These are phyloP conservation scores for Bombus sylvicola DNA, from an alignment of 1,140 invertebrate genomes.

Conservation along the genomic window DNA sequence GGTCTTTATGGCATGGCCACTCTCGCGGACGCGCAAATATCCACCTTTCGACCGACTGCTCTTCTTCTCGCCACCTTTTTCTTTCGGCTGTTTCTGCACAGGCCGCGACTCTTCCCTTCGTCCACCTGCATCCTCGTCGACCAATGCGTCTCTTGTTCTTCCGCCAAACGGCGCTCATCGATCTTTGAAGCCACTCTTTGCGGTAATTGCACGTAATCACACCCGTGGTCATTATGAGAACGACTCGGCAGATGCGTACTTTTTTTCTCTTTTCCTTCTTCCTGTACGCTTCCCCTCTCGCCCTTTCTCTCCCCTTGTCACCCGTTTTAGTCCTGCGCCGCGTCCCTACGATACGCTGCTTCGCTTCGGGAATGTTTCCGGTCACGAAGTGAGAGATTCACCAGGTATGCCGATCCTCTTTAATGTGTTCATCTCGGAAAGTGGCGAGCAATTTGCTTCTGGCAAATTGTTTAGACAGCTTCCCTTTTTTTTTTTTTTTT, in stretches of 20 bases:
- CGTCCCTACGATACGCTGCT: neutral
- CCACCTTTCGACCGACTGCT: slow-evolving; percentile 63
- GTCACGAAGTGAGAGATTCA: neutral
- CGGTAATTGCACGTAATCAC: slow-evolving; percentile 75
- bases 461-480: neutral
- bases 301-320: neutral
- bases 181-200: slow-evolving; percentile 55
- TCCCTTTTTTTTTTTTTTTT: neutral
- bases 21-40: slow-evolving; percentile 59
- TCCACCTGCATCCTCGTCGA: slow-evolving; percentile 33
- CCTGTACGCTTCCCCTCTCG: neutral
- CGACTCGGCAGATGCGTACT: slow-evolving; percentile 63
- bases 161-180: slow-evolving; percentile 66
- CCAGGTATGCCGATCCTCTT: neutral
- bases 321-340: neutral
- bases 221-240: slow-evolving; percentile 65
- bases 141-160: slow-evolving; percentile 32
- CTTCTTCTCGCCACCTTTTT: slow-evolving; percentile 33
- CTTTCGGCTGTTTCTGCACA: neutral
- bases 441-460: too few species aligned
- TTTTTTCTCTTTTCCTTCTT: slow-evolving; percentile 14
- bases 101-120: slow-evolving; percentile 1
- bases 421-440: neutral
- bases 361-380: neutral
- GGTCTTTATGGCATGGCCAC: slow-evolving; percentile 63